These are phyloP conservation scores for Trichopria drosophilae DNA, from an alignment of 2,888 invertebrate genomes.

Conservation along the genomic window DNA sequence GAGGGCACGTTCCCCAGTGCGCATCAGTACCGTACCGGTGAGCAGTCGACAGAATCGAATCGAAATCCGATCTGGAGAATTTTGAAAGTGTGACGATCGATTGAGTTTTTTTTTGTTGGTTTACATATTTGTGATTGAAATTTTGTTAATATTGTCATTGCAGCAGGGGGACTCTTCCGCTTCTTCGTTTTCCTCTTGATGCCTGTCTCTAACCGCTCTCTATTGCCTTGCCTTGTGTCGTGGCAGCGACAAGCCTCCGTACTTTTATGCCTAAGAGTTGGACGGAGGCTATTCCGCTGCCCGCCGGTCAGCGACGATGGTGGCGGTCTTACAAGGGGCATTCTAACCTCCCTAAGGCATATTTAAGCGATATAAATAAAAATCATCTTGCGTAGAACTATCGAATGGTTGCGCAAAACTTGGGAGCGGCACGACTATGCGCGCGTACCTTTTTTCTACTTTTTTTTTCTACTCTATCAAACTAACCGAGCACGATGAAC, in stretches of 20 bases:
- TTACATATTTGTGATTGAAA: slow-evolving; percentile 8
- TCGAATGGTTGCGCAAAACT: too few species aligned
- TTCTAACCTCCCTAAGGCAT: too few species aligned
- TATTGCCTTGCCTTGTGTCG: slow-evolving; percentile 54
- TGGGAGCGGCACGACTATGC: too few species aligned
- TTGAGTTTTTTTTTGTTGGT: background rate
- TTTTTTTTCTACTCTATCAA: too few species aligned
- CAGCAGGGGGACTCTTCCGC: slow-evolving; percentile 55
- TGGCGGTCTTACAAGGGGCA: too few species aligned
- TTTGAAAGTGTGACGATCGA: background rate
- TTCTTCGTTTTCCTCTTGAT: slow-evolving; percentile 52
- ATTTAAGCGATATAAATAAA: too few species aligned
- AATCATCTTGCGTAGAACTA: too few species aligned
- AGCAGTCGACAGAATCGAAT: too few species aligned
- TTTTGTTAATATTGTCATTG: slow-evolving; percentile 40
- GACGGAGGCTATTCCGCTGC: slow-evolving; percentile 12
- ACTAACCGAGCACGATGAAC: too few species aligned
- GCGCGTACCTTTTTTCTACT: too few species aligned
- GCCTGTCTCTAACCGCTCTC: slow-evolving; percentile 54
- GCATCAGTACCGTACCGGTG: slow-evolving; percentile 55
- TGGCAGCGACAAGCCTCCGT: slow-evolving; percentile 48
- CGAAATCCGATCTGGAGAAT: too few species aligned
- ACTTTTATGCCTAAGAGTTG: slow-evolving; percentile 46
- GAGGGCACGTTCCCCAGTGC: slow-evolving; percentile 56
- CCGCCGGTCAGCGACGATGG: slow-evolving; percentile 7